Percentiles rank a stretch among this genome's conserved stretches.
These are phyloP conservation scores for Oryzias sinensis DNA, from an alignment of 2,797 vertebrate genomes.

Conservation along the genomic window DNA sequence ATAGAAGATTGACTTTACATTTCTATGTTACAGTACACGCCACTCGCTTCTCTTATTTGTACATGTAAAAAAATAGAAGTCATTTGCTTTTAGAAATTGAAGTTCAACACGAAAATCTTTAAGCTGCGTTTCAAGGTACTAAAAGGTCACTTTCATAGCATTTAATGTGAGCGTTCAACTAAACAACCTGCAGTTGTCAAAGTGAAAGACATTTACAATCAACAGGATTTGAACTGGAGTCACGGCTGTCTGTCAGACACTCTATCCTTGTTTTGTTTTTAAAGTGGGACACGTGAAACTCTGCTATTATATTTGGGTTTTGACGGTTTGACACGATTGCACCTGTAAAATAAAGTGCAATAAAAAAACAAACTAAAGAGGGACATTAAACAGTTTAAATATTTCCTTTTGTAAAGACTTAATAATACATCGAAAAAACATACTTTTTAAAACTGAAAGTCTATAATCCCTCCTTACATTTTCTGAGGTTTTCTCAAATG, in stretches of 20 bases:
- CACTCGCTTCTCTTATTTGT: constrained; percentile 46
- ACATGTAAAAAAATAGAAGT: constrained; percentile 83
- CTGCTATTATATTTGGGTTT: constrained; percentile 10
- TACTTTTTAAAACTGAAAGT: neutral
- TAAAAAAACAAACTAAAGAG: constrained; percentile 25
- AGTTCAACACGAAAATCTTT: constrained; percentile 61
- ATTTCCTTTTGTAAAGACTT: neutral
- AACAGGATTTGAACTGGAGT: neutral
- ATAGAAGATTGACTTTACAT: constrained; percentile 28
- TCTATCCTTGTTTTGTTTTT: constrained; percentile 13
- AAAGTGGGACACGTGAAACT: constrained; percentile 1
- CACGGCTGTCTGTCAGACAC: constrained; percentile 23
- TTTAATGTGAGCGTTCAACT: constrained; percentile 53
- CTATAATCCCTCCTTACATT: neutral
- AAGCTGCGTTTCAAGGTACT: constrained; percentile 58
- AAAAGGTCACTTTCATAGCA: constrained; percentile 71
- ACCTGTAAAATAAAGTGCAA: constrained; percentile 45
- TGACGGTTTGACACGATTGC: constrained; percentile 36
- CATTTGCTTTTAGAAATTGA: constrained; percentile 71
- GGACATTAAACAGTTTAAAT: neutral
- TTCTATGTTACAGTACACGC: constrained; percentile 52
- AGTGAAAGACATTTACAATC: constrained; percentile 11
- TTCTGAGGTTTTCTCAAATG: neutral
- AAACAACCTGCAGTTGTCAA: constrained; percentile 22
- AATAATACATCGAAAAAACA: neutral